These are phyloP conservation scores for Holacanthus passer DNA, from an alignment of 2,113 vertebrate genomes.

Conservation along the genomic window DNA sequence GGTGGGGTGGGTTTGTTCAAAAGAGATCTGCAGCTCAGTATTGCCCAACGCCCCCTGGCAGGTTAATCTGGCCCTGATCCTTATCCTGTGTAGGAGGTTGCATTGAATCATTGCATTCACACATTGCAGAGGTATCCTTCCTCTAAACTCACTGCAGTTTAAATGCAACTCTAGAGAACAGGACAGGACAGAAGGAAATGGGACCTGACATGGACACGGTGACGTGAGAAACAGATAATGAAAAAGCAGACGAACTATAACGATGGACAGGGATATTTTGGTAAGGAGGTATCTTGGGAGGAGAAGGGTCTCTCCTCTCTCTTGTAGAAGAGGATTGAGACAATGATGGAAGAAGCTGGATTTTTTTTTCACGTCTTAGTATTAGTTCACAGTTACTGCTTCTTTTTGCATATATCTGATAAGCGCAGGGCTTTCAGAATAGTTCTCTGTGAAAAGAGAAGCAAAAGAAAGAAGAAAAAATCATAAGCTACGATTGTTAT, in stretches of 20 bases:
- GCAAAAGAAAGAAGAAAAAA: constrained; percentile 64
- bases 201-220: neutral
- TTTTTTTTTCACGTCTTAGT: constrained; percentile 67
- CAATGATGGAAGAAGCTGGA: constrained; percentile 78
- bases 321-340: constrained; percentile 32
- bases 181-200: constrained; percentile 1
- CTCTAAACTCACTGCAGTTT: constrained; percentile 10
- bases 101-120: constrained; percentile 1
- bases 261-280: neutral
- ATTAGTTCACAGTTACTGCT: constrained; percentile 85
- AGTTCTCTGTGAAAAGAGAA: constrained; percentile 83
- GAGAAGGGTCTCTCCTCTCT: constrained; percentile 54
- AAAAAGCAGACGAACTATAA: constrained; percentile 10
- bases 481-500: constrained; percentile 76
- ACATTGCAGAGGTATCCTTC: constrained; percentile 45
- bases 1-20: neutral
- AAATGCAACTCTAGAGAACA: neutral
- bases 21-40: neutral
- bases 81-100: neutral
- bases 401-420: constrained; percentile 88
- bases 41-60: neutral
- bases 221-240: neutral
- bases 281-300: constrained; percentile 37
- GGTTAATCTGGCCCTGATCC: neutral
- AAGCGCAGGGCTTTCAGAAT: constrained; percentile 83